Conservation (phyloP, 1,140 invertebrate genomes). For the Drosophila pectinifera region DNA sequence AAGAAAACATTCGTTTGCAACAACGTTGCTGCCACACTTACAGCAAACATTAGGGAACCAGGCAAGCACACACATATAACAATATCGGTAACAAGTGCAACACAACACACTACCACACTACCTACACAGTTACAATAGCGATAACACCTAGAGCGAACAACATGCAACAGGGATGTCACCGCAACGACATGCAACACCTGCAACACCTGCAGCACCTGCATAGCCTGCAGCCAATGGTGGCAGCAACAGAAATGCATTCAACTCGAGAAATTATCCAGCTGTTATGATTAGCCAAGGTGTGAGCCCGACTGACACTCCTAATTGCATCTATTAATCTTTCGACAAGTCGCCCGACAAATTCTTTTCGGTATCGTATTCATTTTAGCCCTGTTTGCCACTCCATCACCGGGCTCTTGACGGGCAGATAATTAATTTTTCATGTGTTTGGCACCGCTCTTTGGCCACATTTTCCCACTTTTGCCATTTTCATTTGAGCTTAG, state of each 20-base stretch:
- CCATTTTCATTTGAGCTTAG: conserved; percentile 8
- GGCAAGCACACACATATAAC: not conserved
- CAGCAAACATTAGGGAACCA: not conserved
- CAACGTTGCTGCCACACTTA: no score
- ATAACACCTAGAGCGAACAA: conserved; percentile 2
- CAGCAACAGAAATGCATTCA: not conserved
- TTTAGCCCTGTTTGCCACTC: conserved; percentile 7
- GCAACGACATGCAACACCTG: conserved; percentile 18
- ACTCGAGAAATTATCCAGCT: not conserved
- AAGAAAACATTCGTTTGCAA: not conserved
- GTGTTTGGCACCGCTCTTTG: not conserved
- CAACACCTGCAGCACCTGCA: not conserved
- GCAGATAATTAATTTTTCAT: conserved; percentile 70
- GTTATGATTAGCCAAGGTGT: not conserved
- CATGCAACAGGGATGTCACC: conserved; percentile 1
- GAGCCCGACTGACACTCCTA: not conserved
- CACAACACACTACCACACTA: not conserved
- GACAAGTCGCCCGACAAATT: conserved; percentile 25
- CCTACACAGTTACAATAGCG: conserved; percentile 5
- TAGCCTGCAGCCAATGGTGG: no score
- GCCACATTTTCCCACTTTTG: not conserved
- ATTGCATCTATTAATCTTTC: conserved; percentile 35
- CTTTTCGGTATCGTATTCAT: conserved; percentile 7
- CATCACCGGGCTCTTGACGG: conserved; percentile 25
- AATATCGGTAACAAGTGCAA: conserved; percentile 6